Conservation (phyloP, 2,797 vertebrate genomes). For the Sorex maritimensis region DNA sequence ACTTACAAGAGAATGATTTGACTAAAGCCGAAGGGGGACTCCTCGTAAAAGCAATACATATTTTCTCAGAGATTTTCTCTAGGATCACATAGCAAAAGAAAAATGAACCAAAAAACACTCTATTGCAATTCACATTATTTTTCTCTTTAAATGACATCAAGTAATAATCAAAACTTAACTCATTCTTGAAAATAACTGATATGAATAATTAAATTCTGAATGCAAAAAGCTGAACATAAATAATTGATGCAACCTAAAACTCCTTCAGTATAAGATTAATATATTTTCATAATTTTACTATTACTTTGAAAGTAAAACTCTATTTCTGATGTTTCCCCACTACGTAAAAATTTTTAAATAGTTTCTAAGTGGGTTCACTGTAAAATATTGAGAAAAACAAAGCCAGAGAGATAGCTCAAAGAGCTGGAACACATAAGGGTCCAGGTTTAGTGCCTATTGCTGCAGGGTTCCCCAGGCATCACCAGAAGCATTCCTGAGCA, state of each 20-base stretch:
- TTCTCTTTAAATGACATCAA: slow-evolving; percentile 26
- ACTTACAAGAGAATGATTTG: slow-evolving; percentile 53
- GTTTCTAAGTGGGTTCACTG: not conserved
- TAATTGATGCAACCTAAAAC: slow-evolving; percentile 16
- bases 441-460: no score
- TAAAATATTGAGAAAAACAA: slow-evolving; percentile 8
- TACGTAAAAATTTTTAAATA: not conserved
- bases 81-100: slow-evolving; percentile 29
- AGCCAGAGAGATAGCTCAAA: no score
- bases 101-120: slow-evolving; percentile 27
- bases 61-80: slow-evolving; percentile 53
- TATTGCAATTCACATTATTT: slow-evolving; percentile 39
- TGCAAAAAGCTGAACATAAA: not conserved
- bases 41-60: not conserved
- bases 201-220: not conserved
- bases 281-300: slow-evolving; percentile 26
- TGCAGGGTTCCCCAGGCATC: no score
- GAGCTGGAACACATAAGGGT: no score
- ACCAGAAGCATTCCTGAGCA: no score
- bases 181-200: not conserved
- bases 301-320: slow-evolving; percentile 54
- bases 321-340: not conserved
- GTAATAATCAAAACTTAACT: slow-evolving; percentile 48
- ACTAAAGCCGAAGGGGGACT: slow-evolving; percentile 24
- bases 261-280: slow-evolving; percentile 18